phyloP scores from a whole-genome alignment of 2,797 vertebrate genomes.

The Lateolabrax maculatus region DNA sequence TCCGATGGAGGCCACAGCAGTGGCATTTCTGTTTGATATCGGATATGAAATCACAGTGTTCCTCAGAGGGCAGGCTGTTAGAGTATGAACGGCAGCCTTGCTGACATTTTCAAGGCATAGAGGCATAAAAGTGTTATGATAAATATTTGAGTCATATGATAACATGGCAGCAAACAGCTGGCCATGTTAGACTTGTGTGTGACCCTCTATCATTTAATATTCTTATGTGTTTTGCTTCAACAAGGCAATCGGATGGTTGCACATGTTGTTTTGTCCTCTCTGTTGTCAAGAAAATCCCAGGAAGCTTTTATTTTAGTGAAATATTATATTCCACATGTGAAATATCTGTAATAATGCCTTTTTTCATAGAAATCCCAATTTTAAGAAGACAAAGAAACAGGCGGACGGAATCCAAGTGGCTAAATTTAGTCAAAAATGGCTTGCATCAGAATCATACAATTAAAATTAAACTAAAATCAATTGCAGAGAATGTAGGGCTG shows the following conservation, averaged over 20 bases:
- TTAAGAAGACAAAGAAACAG: background rate
- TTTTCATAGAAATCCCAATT: background rate
- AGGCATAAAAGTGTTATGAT: slow-evolving; percentile 45
- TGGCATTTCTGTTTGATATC: slow-evolving; percentile 61
- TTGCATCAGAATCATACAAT: background rate
- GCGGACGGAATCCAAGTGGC: background rate
- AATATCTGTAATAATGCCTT: no score
- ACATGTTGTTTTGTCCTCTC: background rate
- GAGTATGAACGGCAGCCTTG: slow-evolving; percentile 23
- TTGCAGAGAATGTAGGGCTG: background rate
- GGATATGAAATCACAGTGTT: slow-evolving; percentile 45
- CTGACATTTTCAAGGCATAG: slow-evolving; percentile 59
- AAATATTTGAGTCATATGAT: slow-evolving; percentile 42
- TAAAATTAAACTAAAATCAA: background rate
- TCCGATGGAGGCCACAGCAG: slow-evolving; percentile 11
- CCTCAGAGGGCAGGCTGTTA: slow-evolving; percentile 33
- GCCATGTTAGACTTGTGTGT: slow-evolving; percentile 6
- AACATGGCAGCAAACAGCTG: slow-evolving; percentile 24
- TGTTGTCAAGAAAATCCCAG: background rate
- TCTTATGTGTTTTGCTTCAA: no score
- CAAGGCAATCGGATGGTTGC: background rate
- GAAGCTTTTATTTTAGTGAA: slow-evolving; percentile 29
- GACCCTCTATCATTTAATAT: background rate
- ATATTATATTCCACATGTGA: background rate
- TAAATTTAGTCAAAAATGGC: background rate